Conservation (phyloP, 2,113 vertebrate species). For the Tor tambroides region DNA sequence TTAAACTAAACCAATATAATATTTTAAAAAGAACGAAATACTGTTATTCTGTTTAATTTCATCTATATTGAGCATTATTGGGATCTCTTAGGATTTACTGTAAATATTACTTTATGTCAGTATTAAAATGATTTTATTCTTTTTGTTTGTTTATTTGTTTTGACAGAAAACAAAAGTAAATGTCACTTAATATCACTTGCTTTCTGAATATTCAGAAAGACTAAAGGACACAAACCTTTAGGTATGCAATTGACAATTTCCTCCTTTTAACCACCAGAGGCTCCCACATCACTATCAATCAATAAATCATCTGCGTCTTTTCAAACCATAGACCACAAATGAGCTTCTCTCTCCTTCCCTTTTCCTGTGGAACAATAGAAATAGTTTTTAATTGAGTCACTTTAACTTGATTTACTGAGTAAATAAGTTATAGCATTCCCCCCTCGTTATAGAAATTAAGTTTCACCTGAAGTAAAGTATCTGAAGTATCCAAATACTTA, state of each 20-base stretch:
- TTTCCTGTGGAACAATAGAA: neutral
- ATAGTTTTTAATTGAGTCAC: neutral
- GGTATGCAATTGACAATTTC: neutral
- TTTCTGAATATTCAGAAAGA: neutral
- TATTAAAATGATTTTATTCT: slow-evolving; percentile 5
- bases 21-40: neutral
- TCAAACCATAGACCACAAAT: neutral
- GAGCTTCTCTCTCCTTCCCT: too few species aligned
- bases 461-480: neutral
- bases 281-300: slow-evolving; percentile 12
- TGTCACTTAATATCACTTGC: neutral
- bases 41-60: neutral
- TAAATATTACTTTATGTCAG: neutral
- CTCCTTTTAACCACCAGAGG: slow-evolving; percentile 16
- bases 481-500: neutral
- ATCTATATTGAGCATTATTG: neutral
- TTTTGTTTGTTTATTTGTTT: neutral
- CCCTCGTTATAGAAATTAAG: too few species aligned
- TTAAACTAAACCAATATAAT: neutral
- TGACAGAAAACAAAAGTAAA: neutral
- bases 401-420: neutral
- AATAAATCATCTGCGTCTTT: neutral
- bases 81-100: neutral
- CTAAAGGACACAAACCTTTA: neutral
- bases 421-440: neutral